Base-by-base conservation (phyloP, 2,888 invertebrate species). In the Andrena bicolor region DNA sequence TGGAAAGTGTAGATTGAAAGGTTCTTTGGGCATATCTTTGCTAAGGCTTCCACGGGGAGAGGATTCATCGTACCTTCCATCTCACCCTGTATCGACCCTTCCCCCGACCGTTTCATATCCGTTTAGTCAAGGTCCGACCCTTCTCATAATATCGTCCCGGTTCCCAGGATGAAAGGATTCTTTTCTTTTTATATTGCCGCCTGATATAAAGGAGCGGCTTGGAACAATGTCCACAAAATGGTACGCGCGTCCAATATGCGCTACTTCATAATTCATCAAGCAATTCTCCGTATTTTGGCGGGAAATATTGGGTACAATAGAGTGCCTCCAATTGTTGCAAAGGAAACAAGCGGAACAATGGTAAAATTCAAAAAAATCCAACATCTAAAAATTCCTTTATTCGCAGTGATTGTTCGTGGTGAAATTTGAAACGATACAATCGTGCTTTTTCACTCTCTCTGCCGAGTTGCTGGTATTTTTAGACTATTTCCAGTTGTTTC, bases 1-100 rank as follows among this genome's bases (percentile, higher is more conserved):
- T 23, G 58, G 69, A 76, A 78, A 88, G 76, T 75, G 79, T 77
- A 84, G 80, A 84, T 86, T 76, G 86, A 86, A 81, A 86, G 78
- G 63, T 81, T 73, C 86, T 70, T 78, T 76, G 48, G 71, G 75
- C 75, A 56, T 80, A 61, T 76, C 79, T 76, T 72, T 28, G 70
- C 66, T 76, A 65, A 48, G 73, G 80, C 76, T 86, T 80, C 61
- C 56, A 41, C 74, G 41, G 20, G 65, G 49, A 51, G 73, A 76
- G 77, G 76, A 86, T 87, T 82, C 73, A 65, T 78, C 83, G 71
- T 76, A 75, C 49, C 61, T 79, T 81, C 86, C 81, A 83, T 68
- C 78, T 71, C 10, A 71, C 32, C 49, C 73, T 60, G 7, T 48
- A 63, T 71, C 76, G 74, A 80, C 53, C 74, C 61, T 56, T 53